Base-by-base conservation (phyloP, 1,140 invertebrate species). In the Nasonia giraulti region DNA sequence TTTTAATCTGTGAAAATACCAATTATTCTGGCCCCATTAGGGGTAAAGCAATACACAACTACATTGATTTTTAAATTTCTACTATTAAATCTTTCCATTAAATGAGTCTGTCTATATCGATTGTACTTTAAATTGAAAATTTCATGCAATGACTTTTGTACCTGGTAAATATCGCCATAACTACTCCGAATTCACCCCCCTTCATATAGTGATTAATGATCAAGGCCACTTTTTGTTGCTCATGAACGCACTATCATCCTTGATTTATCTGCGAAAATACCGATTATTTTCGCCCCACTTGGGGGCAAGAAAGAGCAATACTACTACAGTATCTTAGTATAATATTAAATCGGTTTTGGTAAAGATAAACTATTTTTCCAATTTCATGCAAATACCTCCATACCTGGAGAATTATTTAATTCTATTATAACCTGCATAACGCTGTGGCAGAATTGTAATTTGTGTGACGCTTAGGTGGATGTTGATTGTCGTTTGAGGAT, bases 1-100 rank as follows among this genome's bases (percentile, higher is more conserved):
- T 79, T 62, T 62, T 33, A 20, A 79, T 79, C 77, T 79, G 77
- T 79, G 77, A 79, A 76, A 76, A 76, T 76, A 76, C 44, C 74
- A 23, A 78, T 78, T 78, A 78, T 17, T 62, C 27, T 14, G 27
- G 1, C 50, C 55, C 50, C 11, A 33, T 14, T 11, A 47, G 73
- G 44, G 50, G 23, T n/a, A 62, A 37, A 66, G 10, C 50, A 78
- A 78, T 17, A 78, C 31, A 78, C 76, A 75, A 75, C 33, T 75
- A 75, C 37, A 75, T 33, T 71, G 68, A 27, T 69, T 69, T 10
- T 31, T 1, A 31, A 31, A 71, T n/a, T 33, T 71, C 27, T 2
- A 10, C 12, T n/a, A 3, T 71, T 31, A 33, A 71, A 71, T 12
- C 40, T 44, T 44, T 71, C 10, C 4, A 71, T 33, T 73, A 17